These are phyloP conservation scores for Monopis laevigella DNA, from an alignment of 2,888 invertebrate species.

Conservation along the genomic window DNA sequence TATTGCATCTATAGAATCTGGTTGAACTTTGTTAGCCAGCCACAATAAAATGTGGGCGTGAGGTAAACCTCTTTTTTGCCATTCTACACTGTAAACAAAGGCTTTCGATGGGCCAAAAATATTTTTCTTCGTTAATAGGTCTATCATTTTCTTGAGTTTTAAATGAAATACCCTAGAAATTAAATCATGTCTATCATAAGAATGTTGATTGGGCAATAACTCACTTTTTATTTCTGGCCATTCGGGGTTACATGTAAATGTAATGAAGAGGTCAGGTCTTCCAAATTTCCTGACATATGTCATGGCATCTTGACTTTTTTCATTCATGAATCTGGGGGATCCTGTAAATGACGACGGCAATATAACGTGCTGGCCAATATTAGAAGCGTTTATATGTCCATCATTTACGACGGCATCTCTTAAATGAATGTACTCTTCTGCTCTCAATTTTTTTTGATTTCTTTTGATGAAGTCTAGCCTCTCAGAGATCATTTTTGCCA, in stretches of 20 bases:
- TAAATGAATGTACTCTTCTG: slow-evolving; percentile 16
- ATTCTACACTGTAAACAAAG: slow-evolving; percentile 19
- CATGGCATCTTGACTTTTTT: slow-evolving; percentile 16
- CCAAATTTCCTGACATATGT: slow-evolving; percentile 25
- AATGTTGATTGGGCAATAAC: slow-evolving; percentile 9
- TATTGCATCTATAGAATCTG: slow-evolving; percentile 18
- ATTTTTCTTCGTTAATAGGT: slow-evolving; percentile 9
- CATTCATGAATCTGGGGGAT: slow-evolving; percentile 13
- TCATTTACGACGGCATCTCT: slow-evolving; percentile 13
- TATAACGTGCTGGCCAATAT: slow-evolving; percentile 16
- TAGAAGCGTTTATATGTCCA: slow-evolving; percentile 2
- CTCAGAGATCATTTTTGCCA: slow-evolving; percentile 24
- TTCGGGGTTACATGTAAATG: slow-evolving; percentile 22
- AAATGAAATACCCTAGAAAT: slow-evolving; percentile 12
- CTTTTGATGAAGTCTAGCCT: slow-evolving; percentile 19
- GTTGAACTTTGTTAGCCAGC: slow-evolving; percentile 18
- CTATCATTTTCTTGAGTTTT: slow-evolving; percentile 11
- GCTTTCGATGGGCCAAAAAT: slow-evolving; percentile 12
- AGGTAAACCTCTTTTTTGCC: slow-evolving; percentile 22
- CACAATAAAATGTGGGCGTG: slow-evolving; percentile 20
- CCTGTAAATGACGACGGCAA: slow-evolving; percentile 19
- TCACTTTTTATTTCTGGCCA: slow-evolving; percentile 9
- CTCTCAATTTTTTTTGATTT: slow-evolving; percentile 19
- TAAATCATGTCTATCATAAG: slow-evolving; percentile 13
- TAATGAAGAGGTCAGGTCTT: slow-evolving; percentile 21